These are phyloP conservation scores for Petromus typicus DNA, from an alignment of 2,113 vertebrate species.

Conservation along the genomic window DNA sequence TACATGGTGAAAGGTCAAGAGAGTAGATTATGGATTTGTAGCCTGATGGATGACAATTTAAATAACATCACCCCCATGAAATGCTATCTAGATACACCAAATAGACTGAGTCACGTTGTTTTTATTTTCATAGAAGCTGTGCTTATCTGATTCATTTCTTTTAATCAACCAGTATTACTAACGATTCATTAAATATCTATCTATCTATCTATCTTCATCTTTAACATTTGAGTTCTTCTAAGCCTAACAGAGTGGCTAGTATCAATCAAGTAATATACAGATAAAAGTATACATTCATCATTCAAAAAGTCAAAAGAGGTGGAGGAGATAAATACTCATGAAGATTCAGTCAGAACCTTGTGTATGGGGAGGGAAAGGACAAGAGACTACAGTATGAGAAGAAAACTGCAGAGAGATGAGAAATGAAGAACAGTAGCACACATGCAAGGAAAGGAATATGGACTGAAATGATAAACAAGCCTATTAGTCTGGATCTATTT, in stretches of 20 bases:
- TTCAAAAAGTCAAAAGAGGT: background rate
- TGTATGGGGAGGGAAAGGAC: background rate
- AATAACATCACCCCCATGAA: background rate
- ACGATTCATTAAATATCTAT: background rate
- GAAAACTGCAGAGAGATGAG: constrained; percentile 40
- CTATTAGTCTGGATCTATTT: background rate
- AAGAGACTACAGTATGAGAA: background rate
- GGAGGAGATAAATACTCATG: background rate
- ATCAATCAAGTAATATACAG: background rate
- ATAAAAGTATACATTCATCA: background rate
- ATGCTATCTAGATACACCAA: background rate
- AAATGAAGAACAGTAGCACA: constrained; percentile 40
- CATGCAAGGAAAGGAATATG: constrained; percentile 1
- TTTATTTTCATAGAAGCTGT: background rate
- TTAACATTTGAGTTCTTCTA: background rate
- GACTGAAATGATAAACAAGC: constrained; percentile 49
- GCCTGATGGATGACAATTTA: background rate
- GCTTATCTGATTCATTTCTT: background rate
- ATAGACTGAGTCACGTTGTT: background rate
- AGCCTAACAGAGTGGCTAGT: background rate
- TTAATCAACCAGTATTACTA: background rate
- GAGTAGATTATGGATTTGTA: background rate
- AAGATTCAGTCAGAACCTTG: background rate
- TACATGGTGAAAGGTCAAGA: background rate
- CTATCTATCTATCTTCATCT: background rate